Base-by-base conservation (phyloP, 2,113 vertebrate genomes). In the Mugil cephalus region DNA sequence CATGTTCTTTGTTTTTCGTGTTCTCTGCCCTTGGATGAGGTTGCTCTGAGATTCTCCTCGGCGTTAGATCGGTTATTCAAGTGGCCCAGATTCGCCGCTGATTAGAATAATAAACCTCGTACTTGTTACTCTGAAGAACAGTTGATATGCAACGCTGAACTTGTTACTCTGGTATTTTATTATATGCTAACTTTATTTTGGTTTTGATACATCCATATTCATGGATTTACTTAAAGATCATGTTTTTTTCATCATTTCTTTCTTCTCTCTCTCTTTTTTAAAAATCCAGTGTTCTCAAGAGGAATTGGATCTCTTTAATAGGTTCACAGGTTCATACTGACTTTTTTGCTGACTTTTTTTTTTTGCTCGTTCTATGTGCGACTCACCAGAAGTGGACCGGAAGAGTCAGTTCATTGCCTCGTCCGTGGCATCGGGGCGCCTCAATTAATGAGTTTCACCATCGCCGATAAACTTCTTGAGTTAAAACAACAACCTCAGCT, bases 341-440 rank as follows among this genome's bases (percentile, higher is more conserved):
- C 30, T 64, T 67, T 30, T 67, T 46, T 66, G 66, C 77, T 84
- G 71, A 80, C 34, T 0, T 47, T 30, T 14, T 21, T 62, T 15
- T 52, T 51, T n/a, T n/a, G n/a, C n/a, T n/a, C n/a, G 7, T 58
- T 67, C 34, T 45, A 73, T 64, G 63, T 56, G 51, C 38, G 69
- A 58, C 53, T 68, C 19, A 54, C 51, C 66, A n/a, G 48, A 56
- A 66, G 65, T 74, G 47, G 64, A 64, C 80, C 53, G 74, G 15
- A 58, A 68, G 43, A 68, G 43, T 69, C 12, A 58, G 74, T 65
- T 69, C 65, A 83, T 64, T 74, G 80, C 52, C 69, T 79, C 65
- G 65, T 69, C 59, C 50, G 38, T 52, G 30, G 42, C 73, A 69
- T 62, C 53, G 10, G 64, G 69, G 69, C 70, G 40, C 40, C 74